Base-by-base conservation (phyloP, 2,888 invertebrate species). In the Patella ulyssiponensis region DNA sequence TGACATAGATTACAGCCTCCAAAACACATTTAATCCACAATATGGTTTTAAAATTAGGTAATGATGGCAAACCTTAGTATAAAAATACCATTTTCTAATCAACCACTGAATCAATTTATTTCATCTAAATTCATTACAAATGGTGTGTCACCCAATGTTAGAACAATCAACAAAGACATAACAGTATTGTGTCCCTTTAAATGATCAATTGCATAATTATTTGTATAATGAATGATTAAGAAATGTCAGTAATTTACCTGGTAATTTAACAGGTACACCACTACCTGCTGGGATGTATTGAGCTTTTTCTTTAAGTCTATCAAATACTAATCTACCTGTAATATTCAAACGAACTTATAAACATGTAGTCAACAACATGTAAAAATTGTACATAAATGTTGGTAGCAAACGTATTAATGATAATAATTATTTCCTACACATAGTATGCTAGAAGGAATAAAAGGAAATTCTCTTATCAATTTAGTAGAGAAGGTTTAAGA, bases 271-370 rank as follows among this genome's bases (percentile, higher is more conserved):
- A 27, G 92, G 86, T 58, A 87, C 84, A 20, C 85, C 86, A 78
- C 88, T 87, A n/a, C 91, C 91, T 73, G 88, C 84, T 11, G 91
- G 92, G 82, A 93, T 93, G 83, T 93, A 93, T 91, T 93, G 94
- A n/a, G 90, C 87, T 78, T 92, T 92, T 69, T 89, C 88, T 69
- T 86, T 82, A 27, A 92, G 83, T 76, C 92, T 84, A 20, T 89
- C 88, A 84, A 86, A 91, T 33, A 92, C 92, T 53, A 91, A 85
- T 51, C 83, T 86, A 72, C 89, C 90, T 90, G 81, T 1, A 84
- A 77, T 33, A 73, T 71, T 20, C 20, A 58, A 17, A 58, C 20
- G 20, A 58, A 56, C 56, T 56, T 4, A n/a, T 17, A 56, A 56
- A 56, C 56, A 56, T 17, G 56, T 56, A 56, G 15, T 3, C 7